Base-by-base conservation (phyloP, 2,113 vertebrate genomes). In the Equus przewalskii region DNA sequence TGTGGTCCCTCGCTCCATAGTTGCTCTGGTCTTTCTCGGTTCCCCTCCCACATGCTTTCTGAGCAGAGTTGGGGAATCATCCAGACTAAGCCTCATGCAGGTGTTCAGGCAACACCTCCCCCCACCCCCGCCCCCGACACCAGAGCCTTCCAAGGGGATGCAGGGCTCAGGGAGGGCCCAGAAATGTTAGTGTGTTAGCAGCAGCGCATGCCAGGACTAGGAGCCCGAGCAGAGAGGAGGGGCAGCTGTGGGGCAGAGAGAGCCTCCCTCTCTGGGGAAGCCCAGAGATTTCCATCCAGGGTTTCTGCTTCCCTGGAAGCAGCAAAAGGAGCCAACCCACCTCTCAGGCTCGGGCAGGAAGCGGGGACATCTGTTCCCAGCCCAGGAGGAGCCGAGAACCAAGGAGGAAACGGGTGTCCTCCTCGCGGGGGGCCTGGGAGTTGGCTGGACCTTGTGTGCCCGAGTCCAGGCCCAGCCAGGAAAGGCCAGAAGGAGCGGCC, bases 321-420 rank as follows among this genome's bases (percentile, higher is more conserved):
- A 51, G 90, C 76, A n/a, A 62, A 73, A 64, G 83, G 58, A 72
- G 92, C 79, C 94, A 95, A n/a, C 22, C 36, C 80, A 22, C 73
- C 64, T 67, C 30, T 0, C 69, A 19, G 85, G 91, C 91, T 58
- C 13, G 1, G 87, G 90, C 86, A 97, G 95, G 96, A 97, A 97
- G 87, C 1, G 0, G 49, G 94, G 97, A 93, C 97, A 98, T 97
- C 96, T 98, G 98, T 49, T 97, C 89, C 58, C 49, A 3, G 82
- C 96, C 65, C 82, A 9, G 89, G 96, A 92, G 84, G 80, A 41
- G 33, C 67, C 0, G 28, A 76, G 91, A 60, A 60, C 65, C 78
- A 12, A n/a, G 89, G 78, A 94, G 89, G 94, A 81, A 97, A 11
- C 26, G 46, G 14, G 58, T 93, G 89, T 92, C 80, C 75, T 90